Evolutionary conservation across 1,140 invertebrate genomes (phyloP), one percentile per base, ranked within the genome.

Genomic region (Bombus sylvicola): DNA sequence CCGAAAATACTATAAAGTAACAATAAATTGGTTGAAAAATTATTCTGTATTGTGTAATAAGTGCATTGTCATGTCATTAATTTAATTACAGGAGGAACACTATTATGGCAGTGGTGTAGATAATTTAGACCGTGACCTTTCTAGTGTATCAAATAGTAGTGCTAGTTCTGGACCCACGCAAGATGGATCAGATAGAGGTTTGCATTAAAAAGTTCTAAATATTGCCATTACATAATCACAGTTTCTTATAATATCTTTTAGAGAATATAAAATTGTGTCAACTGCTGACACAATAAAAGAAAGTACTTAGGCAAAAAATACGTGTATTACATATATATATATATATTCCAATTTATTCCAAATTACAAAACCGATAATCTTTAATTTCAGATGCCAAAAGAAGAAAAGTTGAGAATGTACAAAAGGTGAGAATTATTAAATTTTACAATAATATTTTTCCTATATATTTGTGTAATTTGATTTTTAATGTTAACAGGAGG

Each of bases 361-460:
- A 10, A 47, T 64, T 47, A 22, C n/a, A n/a, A 77, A 72, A 25
- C 8, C 71, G 25, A 74, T 74, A 47, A 74, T 87, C 86, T 78
- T 83, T 47, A 81, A 86, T 89, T 87, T 82, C 79, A 90, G 92
- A 98, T 95, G 96, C 96, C 89, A 98, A 98, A 96, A 96, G 97
- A 95, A 96, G 97, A 96, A 98, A 98, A 96, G 92, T 98, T 93
- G 97, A 98, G 94, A 96, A 94, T 93, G 95, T 96, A 92, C 96
- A 96, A 94, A 98, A 98, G 97, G 97, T 98, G 96, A 96, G 96
- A 97, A 86, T 80, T 79, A 47, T 77, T 5, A 43, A 47, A 31
- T 22, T 34, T 88, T 88, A 86, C 73, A 86, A 31, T 10, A 34
- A 66, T 90, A 87, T 83, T 43, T 79, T 64, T n/a, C 22, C 39